Evolutionary conservation across 1,140 invertebrate genomes (phyloP).

Genomic region (Cherax quadricarinatus): DNA sequence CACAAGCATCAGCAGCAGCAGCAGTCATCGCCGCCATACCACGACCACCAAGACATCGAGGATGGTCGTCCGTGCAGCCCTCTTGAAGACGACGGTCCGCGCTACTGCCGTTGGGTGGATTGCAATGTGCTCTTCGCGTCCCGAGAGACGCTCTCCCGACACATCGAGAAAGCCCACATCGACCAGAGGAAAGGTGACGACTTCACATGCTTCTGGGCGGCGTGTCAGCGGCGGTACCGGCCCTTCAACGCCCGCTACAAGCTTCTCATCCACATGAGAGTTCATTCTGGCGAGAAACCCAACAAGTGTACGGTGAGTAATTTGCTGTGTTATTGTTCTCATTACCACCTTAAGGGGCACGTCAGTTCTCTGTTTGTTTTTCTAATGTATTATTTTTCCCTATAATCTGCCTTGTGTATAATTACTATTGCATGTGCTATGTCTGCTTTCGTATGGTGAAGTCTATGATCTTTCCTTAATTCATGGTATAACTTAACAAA

Average conservation of each 20-base stretch:
- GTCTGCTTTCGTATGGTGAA: no score
- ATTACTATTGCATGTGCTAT: no score
- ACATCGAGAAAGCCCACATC: constrained; percentile 94
- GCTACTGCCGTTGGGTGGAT: constrained; percentile 88
- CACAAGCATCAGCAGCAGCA: not conserved
- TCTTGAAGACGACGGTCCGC: constrained; percentile 51
- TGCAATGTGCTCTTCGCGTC: constrained; percentile 88
- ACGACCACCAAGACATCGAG: not conserved
- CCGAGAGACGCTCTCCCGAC: constrained; percentile 88
- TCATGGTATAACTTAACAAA: no score
- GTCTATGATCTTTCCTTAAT: no score
- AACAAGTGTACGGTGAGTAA: constrained; percentile 97
- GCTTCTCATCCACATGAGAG: constrained; percentile 95
- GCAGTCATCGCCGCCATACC: not conserved
- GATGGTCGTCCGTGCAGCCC: constrained; percentile 32
- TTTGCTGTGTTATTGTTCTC: not conserved
- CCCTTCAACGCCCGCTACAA: constrained; percentile 98
- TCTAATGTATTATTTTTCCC: no score
- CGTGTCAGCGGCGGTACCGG: constrained; percentile 88
- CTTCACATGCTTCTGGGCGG: constrained; percentile 94
- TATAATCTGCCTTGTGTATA: no score
- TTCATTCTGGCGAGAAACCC: constrained; percentile 99
- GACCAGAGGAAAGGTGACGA: constrained; percentile 89
- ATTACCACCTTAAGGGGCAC: not conserved
- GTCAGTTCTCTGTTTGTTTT: not conserved